Evolutionary conservation across 2,113 vertebrate genomes (phyloP).

Genomic region (Vombatus ursinus): DNA sequence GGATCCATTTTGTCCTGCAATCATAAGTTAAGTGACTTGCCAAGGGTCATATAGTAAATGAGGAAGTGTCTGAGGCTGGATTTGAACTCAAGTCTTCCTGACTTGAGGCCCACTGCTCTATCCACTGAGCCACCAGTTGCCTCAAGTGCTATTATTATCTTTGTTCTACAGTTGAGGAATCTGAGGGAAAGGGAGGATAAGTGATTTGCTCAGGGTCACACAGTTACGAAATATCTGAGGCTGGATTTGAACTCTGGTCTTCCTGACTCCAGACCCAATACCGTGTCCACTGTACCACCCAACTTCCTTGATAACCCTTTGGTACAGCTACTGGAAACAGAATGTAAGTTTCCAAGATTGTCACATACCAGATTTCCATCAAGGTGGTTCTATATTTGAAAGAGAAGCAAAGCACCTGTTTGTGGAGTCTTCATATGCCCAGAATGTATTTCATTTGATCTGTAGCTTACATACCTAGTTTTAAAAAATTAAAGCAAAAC

Average conservation of each 20-base stretch:
- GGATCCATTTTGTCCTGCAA: no score
- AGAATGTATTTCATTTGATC: background rate
- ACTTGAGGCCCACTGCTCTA: no score
- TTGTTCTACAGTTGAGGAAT: no score
- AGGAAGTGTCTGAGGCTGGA: background rate
- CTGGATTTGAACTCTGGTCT: background rate
- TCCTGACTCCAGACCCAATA: background rate
- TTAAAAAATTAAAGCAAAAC: background rate
- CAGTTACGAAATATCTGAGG: background rate
- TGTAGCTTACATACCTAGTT: background rate
- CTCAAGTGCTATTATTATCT: no score
- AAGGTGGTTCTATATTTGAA: conserved; percentile 16
- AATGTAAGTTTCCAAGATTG: conserved; percentile 28
- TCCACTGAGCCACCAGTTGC: no score
- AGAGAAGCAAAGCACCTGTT: conserved; percentile 53
- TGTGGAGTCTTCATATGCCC: conserved; percentile 33
- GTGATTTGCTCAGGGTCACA: background rate
- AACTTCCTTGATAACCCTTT: background rate
- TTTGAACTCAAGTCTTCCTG: no score
- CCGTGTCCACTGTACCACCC: background rate
- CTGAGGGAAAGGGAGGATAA: background rate
- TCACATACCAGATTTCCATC: conserved; percentile 46
- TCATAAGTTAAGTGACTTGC: no score
- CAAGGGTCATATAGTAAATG: no score
- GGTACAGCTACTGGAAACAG: conserved; percentile 45